Evolutionary conservation across 2,888 invertebrate species (phyloP).

Genomic region (Synergus laeviventris): DNA sequence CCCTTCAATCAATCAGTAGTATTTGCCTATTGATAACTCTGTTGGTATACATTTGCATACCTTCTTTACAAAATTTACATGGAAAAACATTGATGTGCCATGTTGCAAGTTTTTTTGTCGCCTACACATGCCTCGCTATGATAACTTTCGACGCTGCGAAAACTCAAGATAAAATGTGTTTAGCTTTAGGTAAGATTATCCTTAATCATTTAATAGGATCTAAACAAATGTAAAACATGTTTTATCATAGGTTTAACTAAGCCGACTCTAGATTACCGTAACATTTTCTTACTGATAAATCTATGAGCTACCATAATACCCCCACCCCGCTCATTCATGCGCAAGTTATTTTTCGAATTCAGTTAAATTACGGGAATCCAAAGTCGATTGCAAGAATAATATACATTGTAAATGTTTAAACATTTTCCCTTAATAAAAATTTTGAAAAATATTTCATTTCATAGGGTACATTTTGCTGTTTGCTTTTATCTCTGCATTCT

Average conservation of each 20-base stretch:
- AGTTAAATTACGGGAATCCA: no score
- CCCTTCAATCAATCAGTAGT: slow-evolving; percentile 79
- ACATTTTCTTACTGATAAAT: not conserved
- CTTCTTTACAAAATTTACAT: slow-evolving; percentile 84
- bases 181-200: slow-evolving; percentile 45
- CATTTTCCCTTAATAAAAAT: not conserved
- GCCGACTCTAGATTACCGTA: no score
- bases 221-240: no score
- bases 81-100: slow-evolving; percentile 86
- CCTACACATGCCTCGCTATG: slow-evolving; percentile 80
- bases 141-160: slow-evolving; percentile 68
- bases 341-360: no score
- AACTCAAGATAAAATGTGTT: slow-evolving; percentile 43
- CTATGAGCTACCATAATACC: not conserved
- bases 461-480: slow-evolving; percentile 84
- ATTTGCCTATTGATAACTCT: slow-evolving; percentile 82
- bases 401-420: not conserved
- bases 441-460: slow-evolving; percentile 66
- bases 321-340: no score
- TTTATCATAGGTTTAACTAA: no score
- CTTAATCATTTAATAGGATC: no score
- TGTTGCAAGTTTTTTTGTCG: slow-evolving; percentile 81
- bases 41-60: slow-evolving; percentile 81
- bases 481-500: slow-evolving; percentile 83
- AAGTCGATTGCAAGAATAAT: no score